Evolutionary conservation across 2,888 invertebrate genomes (phyloP), one percentile per base, ranked within the genome.

Genomic region (Nesidiocoris tenuis): DNA sequence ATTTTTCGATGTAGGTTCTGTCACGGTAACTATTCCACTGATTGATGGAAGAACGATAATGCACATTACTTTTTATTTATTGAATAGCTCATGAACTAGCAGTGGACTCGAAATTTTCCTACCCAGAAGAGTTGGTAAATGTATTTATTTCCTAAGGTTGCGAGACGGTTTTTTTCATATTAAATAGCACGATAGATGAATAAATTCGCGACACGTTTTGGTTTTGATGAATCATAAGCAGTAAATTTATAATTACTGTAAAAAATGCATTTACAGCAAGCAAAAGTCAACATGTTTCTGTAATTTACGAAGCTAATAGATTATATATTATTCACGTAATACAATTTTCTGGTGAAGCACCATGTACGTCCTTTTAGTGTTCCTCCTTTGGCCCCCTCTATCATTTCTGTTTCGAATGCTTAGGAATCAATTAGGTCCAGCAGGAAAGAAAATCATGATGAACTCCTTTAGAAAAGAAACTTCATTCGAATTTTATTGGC

Each of bases 251-350:
- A 61, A 61, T 61, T 24, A 70, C 59, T 59, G 55, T 56, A 39
- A 39, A n/a, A 56, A 67, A 54, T 67, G 57, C 61, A 72, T 63
- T 70, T 61, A 61, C 23, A 72, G 72, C 72, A 72, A 72, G 72
- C 72, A 54, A 61, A 23, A 72, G 61, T 72, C 72, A 72, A 61
- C 61, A 61, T 72, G 72, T 72, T 72, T 61, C 72, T 72, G 61
- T 61, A 72, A 63, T 61, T 19, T 72, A 61, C 63, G 54, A 61
- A 72, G 72, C 61, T 61, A 54, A 72, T 61, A 63, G 72, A 72
- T 25, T 54, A 21, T 72, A 25, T 72, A 54, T 19, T 72, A 72
- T 61, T 61, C 72, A 61, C 72, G 54, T 61, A 72, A 72, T 72
- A 61, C 21, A 72, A 61, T 72, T 59, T 59, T 72, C 61, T 72